phyloP scores from a whole-genome alignment of 2,797 vertebrate genomes.

The Sebastes trivittatus region DNA sequence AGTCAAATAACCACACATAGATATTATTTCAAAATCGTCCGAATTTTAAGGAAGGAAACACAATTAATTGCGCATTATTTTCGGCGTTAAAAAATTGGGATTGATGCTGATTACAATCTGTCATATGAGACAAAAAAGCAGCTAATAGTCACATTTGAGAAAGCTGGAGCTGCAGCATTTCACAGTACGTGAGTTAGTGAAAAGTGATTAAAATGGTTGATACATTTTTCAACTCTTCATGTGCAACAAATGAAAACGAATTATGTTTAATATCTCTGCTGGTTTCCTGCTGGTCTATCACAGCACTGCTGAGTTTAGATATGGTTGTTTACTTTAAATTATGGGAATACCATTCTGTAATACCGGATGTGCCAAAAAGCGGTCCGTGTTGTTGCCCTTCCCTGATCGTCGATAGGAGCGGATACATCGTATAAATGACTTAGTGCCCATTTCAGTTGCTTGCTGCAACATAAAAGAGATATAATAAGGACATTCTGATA shows the following conservation, averaged over 20 bases:
- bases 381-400: not conserved
- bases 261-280: not conserved
- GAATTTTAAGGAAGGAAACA: not conserved
- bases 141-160: not conserved
- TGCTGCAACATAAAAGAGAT: constrained; percentile 19
- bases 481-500: constrained; percentile 9
- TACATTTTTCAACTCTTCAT: not conserved
- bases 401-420: not conserved
- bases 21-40: not conserved
- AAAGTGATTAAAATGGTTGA: not conserved
- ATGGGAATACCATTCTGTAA: not conserved
- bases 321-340: not conserved
- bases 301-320: not conserved
- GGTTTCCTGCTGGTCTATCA: not conserved
- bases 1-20: not conserved
- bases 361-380: not conserved
- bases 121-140: not conserved
- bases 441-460: constrained; percentile 9
- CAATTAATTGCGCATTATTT: not conserved
- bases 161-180: not conserved
- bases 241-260: not conserved
- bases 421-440: not conserved
- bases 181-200: not conserved
- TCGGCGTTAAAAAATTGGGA: not conserved
- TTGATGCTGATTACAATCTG: not conserved